These are phyloP conservation scores for Tauraco hartlaubi DNA, from an alignment of 2,797 vertebrate genomes.

Conservation along the genomic window DNA sequence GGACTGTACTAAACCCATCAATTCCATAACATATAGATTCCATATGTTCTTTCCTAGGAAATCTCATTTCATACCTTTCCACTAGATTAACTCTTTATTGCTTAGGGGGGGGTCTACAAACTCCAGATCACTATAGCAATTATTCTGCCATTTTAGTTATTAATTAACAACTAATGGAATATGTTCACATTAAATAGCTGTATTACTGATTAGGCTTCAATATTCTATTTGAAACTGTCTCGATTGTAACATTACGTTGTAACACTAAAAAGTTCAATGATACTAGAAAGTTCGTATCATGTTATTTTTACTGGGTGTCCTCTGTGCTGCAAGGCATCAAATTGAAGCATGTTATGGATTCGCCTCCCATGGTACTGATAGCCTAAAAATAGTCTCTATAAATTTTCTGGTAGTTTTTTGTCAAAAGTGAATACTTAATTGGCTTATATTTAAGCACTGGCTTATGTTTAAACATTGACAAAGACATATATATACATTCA, in stretches of 20 bases:
- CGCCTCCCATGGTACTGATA: neutral
- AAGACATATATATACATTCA: neutral
- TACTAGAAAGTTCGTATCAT: neutral
- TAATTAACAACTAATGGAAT: neutral
- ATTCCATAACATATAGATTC: neutral
- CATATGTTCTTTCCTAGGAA: neutral
- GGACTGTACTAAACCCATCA: neutral
- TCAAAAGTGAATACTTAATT: neutral
- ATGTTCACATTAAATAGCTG: neutral
- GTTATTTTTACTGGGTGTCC: neutral
- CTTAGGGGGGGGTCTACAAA: neutral
- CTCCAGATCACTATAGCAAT: neutral
- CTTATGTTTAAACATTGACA: neutral
- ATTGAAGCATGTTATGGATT: neutral
- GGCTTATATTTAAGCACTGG: neutral
- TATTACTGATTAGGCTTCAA: neutral
- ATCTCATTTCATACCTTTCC: neutral
- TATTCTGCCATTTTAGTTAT: neutral
- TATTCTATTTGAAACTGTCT: neutral
- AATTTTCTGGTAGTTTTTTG: neutral
- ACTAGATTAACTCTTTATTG: neutral
- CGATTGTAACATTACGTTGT: neutral
- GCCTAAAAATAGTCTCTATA: neutral
- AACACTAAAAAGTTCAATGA: neutral
- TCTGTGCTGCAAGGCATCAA: neutral